Conservation (phyloP, 2,797 vertebrate genomes). For the Takifugu ocellatus region DNA sequence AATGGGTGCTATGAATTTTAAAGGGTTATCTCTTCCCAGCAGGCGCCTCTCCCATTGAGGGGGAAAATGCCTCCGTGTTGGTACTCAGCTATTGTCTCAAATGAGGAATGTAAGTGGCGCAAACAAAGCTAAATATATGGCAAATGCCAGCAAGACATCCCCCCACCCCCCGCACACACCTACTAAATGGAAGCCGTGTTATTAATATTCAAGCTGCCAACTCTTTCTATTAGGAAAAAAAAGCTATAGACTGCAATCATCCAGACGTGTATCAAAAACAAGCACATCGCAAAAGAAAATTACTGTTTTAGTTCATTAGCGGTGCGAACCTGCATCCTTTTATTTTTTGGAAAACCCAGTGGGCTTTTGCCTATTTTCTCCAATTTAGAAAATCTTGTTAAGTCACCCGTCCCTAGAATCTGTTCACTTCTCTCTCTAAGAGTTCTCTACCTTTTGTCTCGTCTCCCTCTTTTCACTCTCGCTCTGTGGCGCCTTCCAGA, state of each 20-base stretch:
- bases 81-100: constrained; percentile 54
- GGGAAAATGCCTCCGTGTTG: constrained; percentile 45
- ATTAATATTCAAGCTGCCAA: constrained; percentile 33
- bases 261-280: constrained; percentile 18
- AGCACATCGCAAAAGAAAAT: constrained; percentile 40
- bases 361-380: constrained; percentile 49
- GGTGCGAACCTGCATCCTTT: constrained; percentile 51
- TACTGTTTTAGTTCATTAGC: constrained; percentile 50
- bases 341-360: constrained; percentile 23
- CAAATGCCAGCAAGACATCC: constrained; percentile 14
- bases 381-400: constrained; percentile 58
- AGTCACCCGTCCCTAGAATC: constrained; percentile 42
- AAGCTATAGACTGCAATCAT: constrained; percentile 46
- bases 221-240: constrained; percentile 32
- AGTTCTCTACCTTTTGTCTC: constrained; percentile 39
- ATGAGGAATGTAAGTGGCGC: constrained; percentile 53
- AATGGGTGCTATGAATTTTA: constrained; percentile 60
- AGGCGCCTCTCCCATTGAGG: constrained; percentile 50
- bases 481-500: constrained; percentile 45
- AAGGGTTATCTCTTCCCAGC: constrained; percentile 60
- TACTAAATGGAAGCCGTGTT: background rate
- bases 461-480: constrained; percentile 12
- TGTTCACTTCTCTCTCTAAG: constrained; percentile 44
- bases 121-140: constrained; percentile 39
- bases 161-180: constrained; percentile 4